Conservation (phyloP, 2,888 invertebrate species). For the Perdita meconis region DNA sequence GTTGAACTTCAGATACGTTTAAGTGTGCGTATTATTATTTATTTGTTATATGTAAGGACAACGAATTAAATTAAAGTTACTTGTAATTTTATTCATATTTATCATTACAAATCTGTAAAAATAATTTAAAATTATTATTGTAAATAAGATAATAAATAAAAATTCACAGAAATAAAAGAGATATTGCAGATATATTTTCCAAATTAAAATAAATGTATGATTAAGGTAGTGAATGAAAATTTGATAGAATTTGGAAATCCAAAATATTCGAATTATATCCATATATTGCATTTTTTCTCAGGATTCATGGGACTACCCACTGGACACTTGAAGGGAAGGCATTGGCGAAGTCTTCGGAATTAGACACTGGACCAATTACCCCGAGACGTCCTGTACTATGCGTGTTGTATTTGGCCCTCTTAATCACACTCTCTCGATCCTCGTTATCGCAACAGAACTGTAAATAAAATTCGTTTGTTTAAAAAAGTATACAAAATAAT, state of each 20-base stretch:
- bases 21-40: too few species aligned
- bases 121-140: too few species aligned
- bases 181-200: too few species aligned
- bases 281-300: slow-evolving; percentile 58
- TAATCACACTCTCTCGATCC: accelerated
- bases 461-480: too few species aligned
- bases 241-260: neutral
- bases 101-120: neutral
- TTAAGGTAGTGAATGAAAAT: neutral
- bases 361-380: slow-evolving; percentile 52
- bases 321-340: slow-evolving; percentile 59
- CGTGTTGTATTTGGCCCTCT: neutral
- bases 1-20: too few species aligned
- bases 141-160: too few species aligned
- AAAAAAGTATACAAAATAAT: too few species aligned
- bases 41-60: too few species aligned
- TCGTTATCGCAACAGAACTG: slow-evolving; percentile 47
- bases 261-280: slow-evolving; percentile 28
- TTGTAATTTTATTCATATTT: neutral
- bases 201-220: too few species aligned
- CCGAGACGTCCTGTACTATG: slow-evolving; percentile 37
- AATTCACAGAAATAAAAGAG: too few species aligned
- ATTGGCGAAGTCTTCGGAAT: slow-evolving; percentile 57
- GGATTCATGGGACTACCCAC: slow-evolving; percentile 61
- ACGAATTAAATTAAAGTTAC: too few species aligned